Evolutionary conservation across 2,888 invertebrate genomes (phyloP).

Genomic region (Spodoptera littoralis): DNA sequence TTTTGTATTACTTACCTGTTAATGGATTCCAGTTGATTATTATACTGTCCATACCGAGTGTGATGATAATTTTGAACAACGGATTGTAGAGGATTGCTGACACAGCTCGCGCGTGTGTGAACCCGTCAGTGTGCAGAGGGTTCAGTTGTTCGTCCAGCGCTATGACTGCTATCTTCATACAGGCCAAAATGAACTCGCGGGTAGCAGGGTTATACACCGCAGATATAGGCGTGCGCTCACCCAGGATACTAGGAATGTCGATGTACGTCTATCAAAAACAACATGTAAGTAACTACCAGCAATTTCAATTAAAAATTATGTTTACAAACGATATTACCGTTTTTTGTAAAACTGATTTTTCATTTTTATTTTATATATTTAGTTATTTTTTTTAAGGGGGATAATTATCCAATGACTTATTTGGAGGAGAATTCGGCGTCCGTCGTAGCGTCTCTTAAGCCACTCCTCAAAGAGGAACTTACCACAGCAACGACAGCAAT

Average conservation of each 20-base stretch:
- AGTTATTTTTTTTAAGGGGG: too few relatives aligned
- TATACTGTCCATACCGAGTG: constrained; percentile 93
- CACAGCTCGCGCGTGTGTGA: constrained; percentile 91
- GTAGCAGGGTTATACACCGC: constrained; percentile 91
- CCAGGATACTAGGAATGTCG: constrained; percentile 89
- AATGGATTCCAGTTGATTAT: constrained; percentile 95
- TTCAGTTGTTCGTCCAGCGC: constrained; percentile 91
- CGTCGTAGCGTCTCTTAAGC: too few relatives aligned
- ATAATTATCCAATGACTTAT: too few relatives aligned
- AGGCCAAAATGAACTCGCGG: constrained; percentile 91
- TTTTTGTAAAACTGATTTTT: too few relatives aligned
- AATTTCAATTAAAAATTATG: too few relatives aligned
- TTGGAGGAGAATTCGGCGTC: too few relatives aligned
- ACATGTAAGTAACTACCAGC: too few relatives aligned
- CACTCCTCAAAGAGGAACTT: too few relatives aligned
- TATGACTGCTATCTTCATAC: constrained; percentile 90
- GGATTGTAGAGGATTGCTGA: constrained; percentile 93
- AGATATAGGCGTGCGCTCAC: constrained; percentile 89
- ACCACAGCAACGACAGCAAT: too few relatives aligned
- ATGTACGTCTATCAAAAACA: constrained; percentile 88
- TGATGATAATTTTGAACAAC: constrained; percentile 92
- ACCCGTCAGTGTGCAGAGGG: constrained; percentile 92
- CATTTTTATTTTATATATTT: too few relatives aligned
- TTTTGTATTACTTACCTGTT: constrained; percentile 79
- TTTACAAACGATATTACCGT: too few relatives aligned